These are phyloP conservation scores for Macrotrachela quadricornifera DNA, from an alignment of 1,140 invertebrate species.

Conservation along the genomic window DNA sequence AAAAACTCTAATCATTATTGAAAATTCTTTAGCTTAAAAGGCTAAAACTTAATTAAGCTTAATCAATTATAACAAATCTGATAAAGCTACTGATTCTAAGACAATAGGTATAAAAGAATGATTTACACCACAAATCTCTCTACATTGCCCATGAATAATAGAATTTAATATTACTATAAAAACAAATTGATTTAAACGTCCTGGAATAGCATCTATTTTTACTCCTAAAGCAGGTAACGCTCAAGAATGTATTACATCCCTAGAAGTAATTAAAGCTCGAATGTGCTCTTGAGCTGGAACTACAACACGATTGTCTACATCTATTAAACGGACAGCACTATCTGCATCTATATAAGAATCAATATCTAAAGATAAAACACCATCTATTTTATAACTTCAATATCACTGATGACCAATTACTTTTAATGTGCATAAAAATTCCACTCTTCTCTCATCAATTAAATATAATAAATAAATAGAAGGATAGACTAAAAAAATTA, in stretches of 20 bases:
- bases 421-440: slow-evolving; percentile 37
- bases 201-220: slow-evolving; percentile 44
- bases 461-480: slow-evolving; percentile 39
- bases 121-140: slow-evolving; percentile 53
- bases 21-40: too few species aligned
- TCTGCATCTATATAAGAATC: slow-evolving; percentile 38
- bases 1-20: too few species aligned
- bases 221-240: slow-evolving; percentile 39
- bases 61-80: too few species aligned
- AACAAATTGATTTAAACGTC: slow-evolving; percentile 42
- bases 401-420: slow-evolving; percentile 44
- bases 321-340: slow-evolving; percentile 35
- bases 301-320: slow-evolving; percentile 40
- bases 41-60: too few species aligned
- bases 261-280: slow-evolving; percentile 37
- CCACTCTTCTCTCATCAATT: slow-evolving; percentile 36
- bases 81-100: slow-evolving; percentile 25
- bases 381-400: slow-evolving; percentile 44
- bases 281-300: slow-evolving; percentile 35
- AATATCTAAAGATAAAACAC: slow-evolving; percentile 39
- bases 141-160: slow-evolving; percentile 47
- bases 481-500: slow-evolving; percentile 41
- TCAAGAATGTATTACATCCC: slow-evolving; percentile 48
- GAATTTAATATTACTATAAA: slow-evolving; percentile 37
- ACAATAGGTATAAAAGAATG: slow-evolving; percentile 54